Percentiles rank a stretch among this genome's conserved stretches.
Evolutionary conservation across 1,140 invertebrate species (phyloP).

Genomic region (Bombus sylvicola): DNA sequence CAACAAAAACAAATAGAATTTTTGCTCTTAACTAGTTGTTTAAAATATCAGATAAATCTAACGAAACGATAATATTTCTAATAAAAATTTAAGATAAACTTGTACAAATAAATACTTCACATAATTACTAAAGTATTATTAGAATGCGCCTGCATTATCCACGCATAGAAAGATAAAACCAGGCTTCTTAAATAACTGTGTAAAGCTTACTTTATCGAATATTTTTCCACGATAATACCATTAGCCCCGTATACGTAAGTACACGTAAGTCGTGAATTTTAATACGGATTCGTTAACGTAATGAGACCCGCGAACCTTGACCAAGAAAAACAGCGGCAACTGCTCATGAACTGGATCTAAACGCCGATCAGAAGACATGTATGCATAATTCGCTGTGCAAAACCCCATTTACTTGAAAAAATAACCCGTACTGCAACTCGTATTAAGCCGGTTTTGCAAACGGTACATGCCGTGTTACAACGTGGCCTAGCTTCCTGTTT

Average conservation of each 20-base stretch:
- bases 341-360: constrained; percentile 53
- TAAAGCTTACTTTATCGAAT: background rate
- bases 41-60: too few species aligned
- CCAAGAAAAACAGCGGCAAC: constrained; percentile 33
- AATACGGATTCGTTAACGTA: background rate
- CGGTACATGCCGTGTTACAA: constrained; percentile 47
- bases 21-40: too few species aligned
- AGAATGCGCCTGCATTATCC: background rate
- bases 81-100: too few species aligned
- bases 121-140: background rate
- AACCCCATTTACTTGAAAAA: constrained; percentile 4
- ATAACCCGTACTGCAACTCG: background rate
- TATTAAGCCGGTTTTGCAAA: constrained; percentile 49
- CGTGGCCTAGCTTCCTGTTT: constrained; percentile 27
- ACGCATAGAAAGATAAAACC: background rate
- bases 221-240: background rate
- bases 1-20: too few species aligned
- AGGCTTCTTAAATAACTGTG: background rate
- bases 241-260: background rate
- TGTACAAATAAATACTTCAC: too few species aligned
- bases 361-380: background rate
- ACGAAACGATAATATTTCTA: too few species aligned
- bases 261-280: background rate
- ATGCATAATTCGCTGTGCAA: constrained; percentile 27
- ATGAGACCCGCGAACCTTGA: constrained; percentile 46